phyloP scores from a whole-genome alignment of 2,888 invertebrate species.

The Plemyria rubiginata region DNA sequence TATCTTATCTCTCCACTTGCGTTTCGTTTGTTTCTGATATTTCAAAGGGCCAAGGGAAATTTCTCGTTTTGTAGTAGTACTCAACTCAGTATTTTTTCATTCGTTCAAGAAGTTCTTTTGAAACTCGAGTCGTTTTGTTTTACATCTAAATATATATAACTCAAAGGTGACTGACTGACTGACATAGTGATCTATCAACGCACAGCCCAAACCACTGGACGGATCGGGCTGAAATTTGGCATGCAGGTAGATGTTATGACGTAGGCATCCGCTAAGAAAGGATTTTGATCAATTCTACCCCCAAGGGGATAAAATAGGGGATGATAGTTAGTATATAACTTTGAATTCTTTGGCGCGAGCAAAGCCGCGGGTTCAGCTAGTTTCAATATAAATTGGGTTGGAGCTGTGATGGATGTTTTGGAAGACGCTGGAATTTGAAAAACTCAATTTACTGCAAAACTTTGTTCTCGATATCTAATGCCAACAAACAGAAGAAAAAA shows the following conservation, averaged over 20 bases:
- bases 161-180: too few relatives aligned
- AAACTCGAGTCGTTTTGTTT: slow-evolving; percentile 35
- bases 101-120: slow-evolving; percentile 25
- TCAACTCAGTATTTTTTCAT: slow-evolving; percentile 33
- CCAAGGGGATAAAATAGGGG: too few relatives aligned
- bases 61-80: slow-evolving; percentile 30
- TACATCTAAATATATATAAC: too few relatives aligned
- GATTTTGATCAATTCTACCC: too few relatives aligned
- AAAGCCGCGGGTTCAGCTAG: too few relatives aligned
- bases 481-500: neutral
- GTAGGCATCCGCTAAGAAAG: too few relatives aligned
- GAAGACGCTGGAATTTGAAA: slow-evolving; percentile 19
- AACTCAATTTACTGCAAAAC: slow-evolving; percentile 12
- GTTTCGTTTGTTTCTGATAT: slow-evolving; percentile 42
- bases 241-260: too few relatives aligned
- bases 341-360: too few relatives aligned
- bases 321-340: too few relatives aligned
- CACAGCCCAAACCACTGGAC: too few relatives aligned
- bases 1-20: slow-evolving; percentile 45
- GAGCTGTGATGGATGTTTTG: slow-evolving; percentile 25
- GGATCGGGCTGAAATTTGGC: too few relatives aligned
- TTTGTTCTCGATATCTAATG: slow-evolving; percentile 1
- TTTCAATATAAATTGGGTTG: slow-evolving; percentile 29
- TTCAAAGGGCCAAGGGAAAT: slow-evolving; percentile 42
- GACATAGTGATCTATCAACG: too few relatives aligned